These are phyloP conservation scores for Panulirus ornatus DNA, from an alignment of 1,140 invertebrate species.

Conservation along the genomic window DNA sequence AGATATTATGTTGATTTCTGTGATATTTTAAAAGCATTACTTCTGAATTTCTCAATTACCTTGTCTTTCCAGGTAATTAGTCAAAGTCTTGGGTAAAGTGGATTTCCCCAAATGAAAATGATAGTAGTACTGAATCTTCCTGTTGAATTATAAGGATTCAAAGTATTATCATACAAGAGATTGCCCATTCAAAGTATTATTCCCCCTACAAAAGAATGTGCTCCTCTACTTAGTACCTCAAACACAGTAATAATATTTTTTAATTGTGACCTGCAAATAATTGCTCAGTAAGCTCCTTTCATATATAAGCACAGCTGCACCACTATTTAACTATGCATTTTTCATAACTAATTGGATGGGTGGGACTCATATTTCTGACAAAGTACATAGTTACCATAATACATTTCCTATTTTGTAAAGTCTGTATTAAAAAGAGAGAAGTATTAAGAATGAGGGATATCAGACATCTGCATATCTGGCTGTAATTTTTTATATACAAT, in stretches of 20 bases:
- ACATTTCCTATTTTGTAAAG: constrained; percentile 25
- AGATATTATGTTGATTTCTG: constrained; percentile 54
- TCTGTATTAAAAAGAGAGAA: background rate
- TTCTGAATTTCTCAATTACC: constrained; percentile 39
- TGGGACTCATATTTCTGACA: constrained; percentile 48
- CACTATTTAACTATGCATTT: constrained; percentile 26
- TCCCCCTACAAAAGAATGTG: constrained; percentile 27
- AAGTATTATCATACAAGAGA: constrained; percentile 33
- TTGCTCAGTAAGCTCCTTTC: constrained; percentile 59
- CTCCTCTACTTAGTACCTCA: constrained; percentile 24
- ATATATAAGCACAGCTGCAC: constrained; percentile 39
- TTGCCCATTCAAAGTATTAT: constrained; percentile 45
- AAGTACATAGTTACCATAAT: constrained; percentile 10
- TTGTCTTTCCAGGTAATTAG: constrained; percentile 27
- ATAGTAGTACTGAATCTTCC: constrained; percentile 28
- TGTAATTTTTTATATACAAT: constrained; percentile 29
- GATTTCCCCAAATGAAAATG: constrained; percentile 16
- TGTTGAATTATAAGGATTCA: background rate
- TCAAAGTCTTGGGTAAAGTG: constrained; percentile 31
- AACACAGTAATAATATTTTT: constrained; percentile 4
- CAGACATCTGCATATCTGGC: constrained; percentile 30
- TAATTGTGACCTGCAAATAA: constrained; percentile 30
- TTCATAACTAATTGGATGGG: constrained; percentile 52
- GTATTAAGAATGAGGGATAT: constrained; percentile 1
- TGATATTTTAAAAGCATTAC: constrained; percentile 43